phyloP scores from a whole-genome alignment of 2,888 invertebrate genomes.

The Leptopterna dolabrata region DNA sequence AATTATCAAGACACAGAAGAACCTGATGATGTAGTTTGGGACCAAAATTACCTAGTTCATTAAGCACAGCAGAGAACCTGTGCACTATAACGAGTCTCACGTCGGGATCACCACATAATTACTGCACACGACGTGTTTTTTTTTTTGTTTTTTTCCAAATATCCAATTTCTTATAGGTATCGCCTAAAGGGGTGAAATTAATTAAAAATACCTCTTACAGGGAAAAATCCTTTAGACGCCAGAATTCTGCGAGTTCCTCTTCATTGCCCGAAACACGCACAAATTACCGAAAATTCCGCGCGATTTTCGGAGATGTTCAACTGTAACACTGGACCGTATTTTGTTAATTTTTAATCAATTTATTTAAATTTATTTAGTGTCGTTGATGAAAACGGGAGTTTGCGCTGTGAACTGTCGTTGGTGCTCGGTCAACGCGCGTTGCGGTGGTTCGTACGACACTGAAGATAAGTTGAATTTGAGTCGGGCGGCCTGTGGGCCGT shows the following conservation, averaged over 20 bases:
- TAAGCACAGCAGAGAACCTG: no score
- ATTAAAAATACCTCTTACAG: slow-evolving; percentile 29
- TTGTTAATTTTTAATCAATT: no score
- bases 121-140: no score
- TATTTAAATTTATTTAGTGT: not conserved
- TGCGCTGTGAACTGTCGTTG: not conserved
- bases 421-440: not conserved
- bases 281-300: not conserved
- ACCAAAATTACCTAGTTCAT: no score
- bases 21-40: no score
- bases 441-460: not conserved
- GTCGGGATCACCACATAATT: no score
- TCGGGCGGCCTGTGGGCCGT: not conserved
- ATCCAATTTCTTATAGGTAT: no score
- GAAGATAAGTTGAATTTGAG: not conserved
- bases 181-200: not conserved
- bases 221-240: slow-evolving; percentile 44
- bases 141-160: no score
- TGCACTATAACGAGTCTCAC: no score
- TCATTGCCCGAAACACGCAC: slow-evolving; percentile 17
- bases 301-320: not conserved
- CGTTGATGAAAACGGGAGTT: not conserved
- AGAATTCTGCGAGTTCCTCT: slow-evolving; percentile 16
- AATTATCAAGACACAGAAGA: no score
- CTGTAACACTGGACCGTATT: not conserved